Base-by-base conservation (phyloP, 2,888 invertebrate genomes). In the Hirudinaria manillensis region DNA sequence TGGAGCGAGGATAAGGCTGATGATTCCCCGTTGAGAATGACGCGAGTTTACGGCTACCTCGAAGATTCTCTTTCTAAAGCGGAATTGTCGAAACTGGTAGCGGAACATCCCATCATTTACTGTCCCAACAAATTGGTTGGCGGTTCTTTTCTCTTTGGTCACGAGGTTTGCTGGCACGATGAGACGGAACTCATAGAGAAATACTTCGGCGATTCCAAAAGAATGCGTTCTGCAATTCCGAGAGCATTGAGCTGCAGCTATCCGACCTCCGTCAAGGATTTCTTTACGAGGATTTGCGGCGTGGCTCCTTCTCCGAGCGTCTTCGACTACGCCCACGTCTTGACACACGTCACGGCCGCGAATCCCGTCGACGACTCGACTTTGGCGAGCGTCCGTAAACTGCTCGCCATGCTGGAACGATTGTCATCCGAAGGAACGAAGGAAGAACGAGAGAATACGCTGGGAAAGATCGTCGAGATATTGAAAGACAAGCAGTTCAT, bases 161-260 rank as follows among this genome's bases (percentile, higher is more conserved):
- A 79, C 21, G 83, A 84, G 77, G 80, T 84, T 10, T 83, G 84
- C 80, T 81, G 84, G 81, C 68, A 77, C 2, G 84, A 84, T 70
- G 80, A 77, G 4, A 82, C 82, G 0, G 80, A 80, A n/a, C 78
- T 84, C 45, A 82, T 84, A 76, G 67, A 73, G 38, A 82, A 82
- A 74, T 78, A 79, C 61, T 66, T 53, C 21, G n/a, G 56, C 16
- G 56, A 68, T 27, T 66, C 75, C 3, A 34, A 53, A 55, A 72
- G 55, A 19, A 4, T 27, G 24, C n/a, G 10, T 27, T 27, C 38
- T 3, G 45, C 6, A 0, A 66, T 38, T 32, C 51, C 67, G 19
- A 74, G 74, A 27, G 27, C 13, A 29, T 45, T 73, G 19, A 24
- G 19, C 19, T 19, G 34, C 32, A n/a, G 19, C 2, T 73, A 73